Evolutionary conservation across 2,797 vertebrate genomes (phyloP), one percentile per base, ranked within the genome.

Genomic region (Tragopan temminckii): DNA sequence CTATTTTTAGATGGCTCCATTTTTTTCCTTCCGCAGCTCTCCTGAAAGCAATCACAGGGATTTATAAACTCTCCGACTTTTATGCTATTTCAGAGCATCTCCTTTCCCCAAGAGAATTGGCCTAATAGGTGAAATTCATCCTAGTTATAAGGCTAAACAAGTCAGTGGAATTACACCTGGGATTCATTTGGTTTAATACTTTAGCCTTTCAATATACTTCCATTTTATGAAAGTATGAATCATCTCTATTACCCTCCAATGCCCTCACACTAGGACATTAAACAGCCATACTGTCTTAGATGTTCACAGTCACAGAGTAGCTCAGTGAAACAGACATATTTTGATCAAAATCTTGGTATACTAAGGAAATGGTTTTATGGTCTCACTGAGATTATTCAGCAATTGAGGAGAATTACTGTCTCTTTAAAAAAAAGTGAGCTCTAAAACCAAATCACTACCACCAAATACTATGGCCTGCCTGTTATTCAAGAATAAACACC

Each of bases 141-240:
- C 45, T 38, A 80, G 46, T 59, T 93, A 80, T 57, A 94, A 89
- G 62, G 11, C 81, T 85, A 79, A 95, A 95, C 58, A 85, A 87
- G 71, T 68, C 75, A 88, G 57, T 38, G 45, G 69, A 72, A 78
- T 79, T 86, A 82, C 74, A 86, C 43, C 43, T 77, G 71, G 75
- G 80, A 91, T 94, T 66, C 29, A 80, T 88, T 94, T 85, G 13
- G 42, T 77, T 93, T 93, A 86, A 71, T 88, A 91, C 55, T 83
- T 92, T 69, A 85, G 52, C 66, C 36, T 92, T 94, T 93, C 77
- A 85, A 38, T 80, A 89, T 82, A 76, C n/a, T 90, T 82, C 70
- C 75, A 27, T 84, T 92, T 95, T 78, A 89, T 88, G 79, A 71
- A 94, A 80, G 57, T 77, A 89, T 91, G 82, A 92, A 91, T 83